Evolutionary conservation across 2,888 invertebrate species (phyloP).

Genomic region (Ganaspis brasiliensis): DNA sequence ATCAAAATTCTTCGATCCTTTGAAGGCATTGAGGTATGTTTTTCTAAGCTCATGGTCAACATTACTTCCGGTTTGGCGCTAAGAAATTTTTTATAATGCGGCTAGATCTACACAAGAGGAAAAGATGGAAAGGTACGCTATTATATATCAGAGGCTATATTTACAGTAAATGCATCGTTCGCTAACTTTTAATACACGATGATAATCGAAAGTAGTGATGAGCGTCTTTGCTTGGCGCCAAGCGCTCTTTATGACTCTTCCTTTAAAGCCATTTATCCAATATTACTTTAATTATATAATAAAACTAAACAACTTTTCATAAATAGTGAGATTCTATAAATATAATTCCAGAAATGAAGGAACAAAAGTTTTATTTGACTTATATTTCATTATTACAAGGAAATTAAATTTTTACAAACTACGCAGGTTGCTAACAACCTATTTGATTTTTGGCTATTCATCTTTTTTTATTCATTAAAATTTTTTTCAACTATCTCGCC

Average conservation of each 20-base stretch:
- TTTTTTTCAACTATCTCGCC: no score
- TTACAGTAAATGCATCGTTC: constrained; percentile 42
- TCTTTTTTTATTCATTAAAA: no score
- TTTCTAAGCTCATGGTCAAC: neutral
- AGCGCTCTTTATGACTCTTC: neutral
- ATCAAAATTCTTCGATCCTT: neutral
- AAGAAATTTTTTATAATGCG: neutral
- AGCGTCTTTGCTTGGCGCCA: constrained; percentile 13
- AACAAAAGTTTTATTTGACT: no score
- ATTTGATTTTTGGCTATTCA: no score
- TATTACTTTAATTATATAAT: constrained; percentile 32
- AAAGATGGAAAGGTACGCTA: constrained; percentile 7
- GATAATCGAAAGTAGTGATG: constrained; percentile 26
- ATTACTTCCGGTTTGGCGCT: constrained; percentile 1
- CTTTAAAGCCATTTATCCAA: constrained; percentile 19
- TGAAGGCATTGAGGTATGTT: neutral
- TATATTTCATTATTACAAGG: no score
- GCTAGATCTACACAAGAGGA: neutral
- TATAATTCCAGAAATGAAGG: neutral
- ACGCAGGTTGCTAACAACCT: no score
- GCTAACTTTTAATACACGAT: constrained; percentile 24
- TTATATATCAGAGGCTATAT: constrained; percentile 23
- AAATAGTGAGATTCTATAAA: neutral
- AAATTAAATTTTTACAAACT: no score
- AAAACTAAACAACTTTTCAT: neutral